These are phyloP conservation scores for Sebastes melanostomus DNA, from an alignment of 2,797 vertebrate species.

Conservation along the genomic window DNA sequence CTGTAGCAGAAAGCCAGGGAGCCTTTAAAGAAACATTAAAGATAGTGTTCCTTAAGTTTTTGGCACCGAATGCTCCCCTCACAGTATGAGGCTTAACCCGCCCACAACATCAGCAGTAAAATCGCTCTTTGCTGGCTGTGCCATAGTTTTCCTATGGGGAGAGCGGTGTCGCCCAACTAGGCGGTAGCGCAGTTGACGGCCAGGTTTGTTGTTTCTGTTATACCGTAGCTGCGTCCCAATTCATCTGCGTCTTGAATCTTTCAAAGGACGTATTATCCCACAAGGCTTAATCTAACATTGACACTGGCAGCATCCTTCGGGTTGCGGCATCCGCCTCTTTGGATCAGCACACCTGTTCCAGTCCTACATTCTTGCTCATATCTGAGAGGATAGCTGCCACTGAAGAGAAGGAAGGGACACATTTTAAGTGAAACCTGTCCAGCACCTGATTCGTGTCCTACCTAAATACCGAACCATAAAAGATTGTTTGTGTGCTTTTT, in stretches of 20 bases:
- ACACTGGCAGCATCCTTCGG: neutral
- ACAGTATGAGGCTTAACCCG: neutral
- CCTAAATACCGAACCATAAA: no score
- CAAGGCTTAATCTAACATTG: neutral
- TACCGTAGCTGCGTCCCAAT: no score
- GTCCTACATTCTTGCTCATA: neutral
- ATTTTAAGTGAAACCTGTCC: neutral
- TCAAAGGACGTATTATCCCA: accelerated
- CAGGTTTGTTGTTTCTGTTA: neutral
- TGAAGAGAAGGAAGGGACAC: neutral
- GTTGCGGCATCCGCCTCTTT: neutral
- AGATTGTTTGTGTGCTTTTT: neutral
- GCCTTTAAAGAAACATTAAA: neutral
- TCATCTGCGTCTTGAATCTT: no score
- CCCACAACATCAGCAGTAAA: no score
- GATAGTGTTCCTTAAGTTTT: neutral
- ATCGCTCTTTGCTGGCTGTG: no score
- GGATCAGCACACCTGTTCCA: neutral
- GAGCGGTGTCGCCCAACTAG: no score
- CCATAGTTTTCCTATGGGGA: no score
- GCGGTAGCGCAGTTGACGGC: neutral
- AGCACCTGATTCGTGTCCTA: neutral
- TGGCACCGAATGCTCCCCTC: neutral
- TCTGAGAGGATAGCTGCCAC: neutral
- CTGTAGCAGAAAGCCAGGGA: neutral